These are phyloP conservation scores for Baccha elongata DNA, from an alignment of 2,888 invertebrate genomes.

Conservation along the genomic window DNA sequence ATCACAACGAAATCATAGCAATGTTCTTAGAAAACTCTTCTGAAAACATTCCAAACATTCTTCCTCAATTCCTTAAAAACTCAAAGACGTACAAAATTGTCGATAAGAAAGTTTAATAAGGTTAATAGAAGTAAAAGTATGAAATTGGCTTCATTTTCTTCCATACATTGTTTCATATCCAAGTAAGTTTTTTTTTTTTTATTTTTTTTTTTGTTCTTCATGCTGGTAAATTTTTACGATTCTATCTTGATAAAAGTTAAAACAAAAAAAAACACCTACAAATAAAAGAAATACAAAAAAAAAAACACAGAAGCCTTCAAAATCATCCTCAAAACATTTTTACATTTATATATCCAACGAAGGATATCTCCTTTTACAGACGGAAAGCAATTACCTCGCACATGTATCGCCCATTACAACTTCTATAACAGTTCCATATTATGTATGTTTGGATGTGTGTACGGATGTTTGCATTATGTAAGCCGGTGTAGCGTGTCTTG, in stretches of 20 bases:
- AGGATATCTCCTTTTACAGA: constrained; percentile 51
- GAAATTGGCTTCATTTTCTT: background rate
- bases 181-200: no score
- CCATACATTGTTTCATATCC: constrained; percentile 36
- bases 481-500: constrained; percentile 54
- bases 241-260: constrained; percentile 56
- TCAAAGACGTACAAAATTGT: no score
- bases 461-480: constrained; percentile 11
- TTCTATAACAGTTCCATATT: constrained; percentile 4
- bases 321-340: constrained; percentile 51
- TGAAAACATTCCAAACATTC: no score
- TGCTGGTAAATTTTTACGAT: constrained; percentile 58
- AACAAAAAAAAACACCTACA: constrained; percentile 1
- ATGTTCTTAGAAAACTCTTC: no score
- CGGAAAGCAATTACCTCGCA: constrained; percentile 62
- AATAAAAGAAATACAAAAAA: background rate
- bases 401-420: constrained; percentile 47
- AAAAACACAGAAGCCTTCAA: constrained; percentile 1
- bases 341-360: constrained; percentile 40
- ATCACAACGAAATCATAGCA: no score
- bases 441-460: background rate
- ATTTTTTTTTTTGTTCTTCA: constrained; percentile 6
- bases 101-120: background rate
- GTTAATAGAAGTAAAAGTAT: background rate
- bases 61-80: no score